These are phyloP conservation scores for Cryptocephalus moraei DNA, from an alignment of 2,888 invertebrate species.

Conservation along the genomic window DNA sequence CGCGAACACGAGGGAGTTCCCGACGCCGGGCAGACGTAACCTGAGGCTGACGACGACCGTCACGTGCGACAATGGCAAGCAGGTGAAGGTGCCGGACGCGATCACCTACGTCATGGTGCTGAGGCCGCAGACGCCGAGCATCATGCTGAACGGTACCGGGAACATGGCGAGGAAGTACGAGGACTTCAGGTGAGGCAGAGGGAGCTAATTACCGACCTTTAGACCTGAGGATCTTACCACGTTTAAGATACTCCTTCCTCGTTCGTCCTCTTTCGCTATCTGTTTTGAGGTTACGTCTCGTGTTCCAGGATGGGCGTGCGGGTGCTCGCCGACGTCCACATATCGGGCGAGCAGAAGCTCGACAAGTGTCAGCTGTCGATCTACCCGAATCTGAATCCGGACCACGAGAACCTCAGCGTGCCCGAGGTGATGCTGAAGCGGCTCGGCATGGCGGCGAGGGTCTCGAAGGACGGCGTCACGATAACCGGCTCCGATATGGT, in stretches of 20 bases:
- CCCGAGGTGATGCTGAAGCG: slow-evolving; percentile 62
- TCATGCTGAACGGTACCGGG: slow-evolving; percentile 69
- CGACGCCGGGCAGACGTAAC: slow-evolving; percentile 90
- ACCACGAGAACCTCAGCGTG: slow-evolving; percentile 81
- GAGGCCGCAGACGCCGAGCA: slow-evolving; percentile 75
- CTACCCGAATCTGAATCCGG: slow-evolving; percentile 89
- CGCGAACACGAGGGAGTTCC: slow-evolving; percentile 81
- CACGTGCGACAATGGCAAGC: slow-evolving; percentile 50
- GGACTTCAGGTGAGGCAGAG: slow-evolving; percentile 52
- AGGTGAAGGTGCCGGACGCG: slow-evolving; percentile 51
- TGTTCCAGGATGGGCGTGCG: slow-evolving; percentile 61
- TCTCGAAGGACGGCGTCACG: slow-evolving; percentile 82
- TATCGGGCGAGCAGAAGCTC: slow-evolving; percentile 59
- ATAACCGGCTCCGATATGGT: slow-evolving; percentile 69
- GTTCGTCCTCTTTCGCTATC: too few species aligned
- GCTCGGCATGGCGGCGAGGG: slow-evolving; percentile 60
- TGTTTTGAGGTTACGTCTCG: too few species aligned
- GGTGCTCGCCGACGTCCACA: slow-evolving; percentile 77
- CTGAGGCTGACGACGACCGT: slow-evolving; percentile 73
- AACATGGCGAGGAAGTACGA: slow-evolving; percentile 79
- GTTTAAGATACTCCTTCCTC: too few species aligned
- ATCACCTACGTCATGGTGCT: slow-evolving; percentile 83
- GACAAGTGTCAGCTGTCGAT: slow-evolving; percentile 92
- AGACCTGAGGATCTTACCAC: too few species aligned
- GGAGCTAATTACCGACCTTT: too few species aligned